Base-by-base conservation (phyloP, 2,888 invertebrate species). In the Stegana nigrithorax region DNA sequence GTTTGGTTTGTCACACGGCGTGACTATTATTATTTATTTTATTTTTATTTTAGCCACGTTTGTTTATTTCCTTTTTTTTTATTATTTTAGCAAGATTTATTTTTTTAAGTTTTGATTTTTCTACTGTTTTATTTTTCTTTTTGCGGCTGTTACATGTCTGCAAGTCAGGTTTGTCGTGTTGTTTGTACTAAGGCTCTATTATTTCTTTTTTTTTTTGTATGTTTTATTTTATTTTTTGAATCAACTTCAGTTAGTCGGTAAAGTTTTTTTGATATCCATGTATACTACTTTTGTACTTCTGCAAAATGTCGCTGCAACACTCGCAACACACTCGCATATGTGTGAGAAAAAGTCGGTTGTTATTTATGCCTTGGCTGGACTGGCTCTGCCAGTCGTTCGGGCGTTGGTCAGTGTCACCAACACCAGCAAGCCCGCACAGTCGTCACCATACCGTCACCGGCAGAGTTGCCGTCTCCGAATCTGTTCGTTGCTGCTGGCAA, bases 281-380 rank as follows among this genome's bases (percentile, higher is more conserved):
- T 5, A 14, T 14, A n/a, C 14, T 3, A 14, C 10, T 6, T 10
- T 36, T 36, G 5, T n/a, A 14, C 39, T n/a, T 39, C 14, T 39
- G n/a, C 17, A 17, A 50, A 61, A 60, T 62, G 61, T 55, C 68
- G 59, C 55, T 53, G 63, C 71, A 79, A 75, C 70, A 79, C 80
- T 75, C 80, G 78, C 73, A 73, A 70, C 71, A 67, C 78, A 75
- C 53, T 55, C 12, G 21, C 32, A 32, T 32, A 36, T 36, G 23
- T 29, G 51, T 51, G 27, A 51, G 29, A 17, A 6, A 27, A 51
- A 39, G 39, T 39, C 17, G 14, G 39, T 39, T 14, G 39, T 39
- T 17, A 39, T 39, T 39, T 39, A 17, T 39, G 39, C 39, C 17
- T n/a, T 17, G n/a, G 32, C 32, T 21, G 45, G 23, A 14, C 42